Percentiles rank a stretch among this genome's conserved stretches.
phyloP scores from a whole-genome alignment of 2,113 vertebrate species.

The Xiphophorus maculatus region DNA sequence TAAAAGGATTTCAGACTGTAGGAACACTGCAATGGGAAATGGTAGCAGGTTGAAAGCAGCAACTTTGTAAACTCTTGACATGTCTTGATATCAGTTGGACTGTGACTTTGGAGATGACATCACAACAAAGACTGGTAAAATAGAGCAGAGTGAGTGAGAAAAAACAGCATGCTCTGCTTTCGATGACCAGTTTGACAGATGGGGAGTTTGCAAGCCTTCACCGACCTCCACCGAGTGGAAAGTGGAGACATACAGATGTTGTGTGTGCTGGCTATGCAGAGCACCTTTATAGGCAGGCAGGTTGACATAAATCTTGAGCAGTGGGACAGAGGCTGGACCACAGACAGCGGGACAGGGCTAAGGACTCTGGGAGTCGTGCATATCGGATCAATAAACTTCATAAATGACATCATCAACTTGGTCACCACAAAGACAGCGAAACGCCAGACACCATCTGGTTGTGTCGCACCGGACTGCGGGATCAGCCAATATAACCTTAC shows the following conservation, averaged over 20 bases:
- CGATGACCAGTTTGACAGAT: slow-evolving; percentile 44
- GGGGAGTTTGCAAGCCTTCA: slow-evolving; percentile 44
- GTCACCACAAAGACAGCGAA: slow-evolving; percentile 71
- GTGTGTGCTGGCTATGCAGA: slow-evolving; percentile 32
- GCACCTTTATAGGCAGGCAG: slow-evolving; percentile 20
- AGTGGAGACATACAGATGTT: not conserved
- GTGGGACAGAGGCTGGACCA: slow-evolving; percentile 37
- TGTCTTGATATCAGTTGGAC: not conserved
- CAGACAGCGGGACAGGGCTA: slow-evolving; percentile 50
- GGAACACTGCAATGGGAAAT: not conserved
- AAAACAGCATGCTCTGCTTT: slow-evolving; percentile 62
- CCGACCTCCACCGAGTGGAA: slow-evolving; percentile 8
- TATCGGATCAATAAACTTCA: slow-evolving; percentile 77
- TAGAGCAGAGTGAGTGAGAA: slow-evolving; percentile 45
- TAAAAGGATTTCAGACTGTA: not conserved
- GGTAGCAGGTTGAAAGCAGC: not conserved
- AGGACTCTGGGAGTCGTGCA: slow-evolving; percentile 64
- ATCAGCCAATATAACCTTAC: slow-evolving; percentile 63
- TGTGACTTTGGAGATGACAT: not conserved
- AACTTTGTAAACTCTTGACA: not conserved
- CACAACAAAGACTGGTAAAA: slow-evolving; percentile 44
- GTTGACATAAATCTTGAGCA: slow-evolving; percentile 43
- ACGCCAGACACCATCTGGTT: slow-evolving; percentile 73
- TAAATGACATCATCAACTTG: slow-evolving; percentile 75
- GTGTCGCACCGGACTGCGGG: slow-evolving; percentile 57